Evolutionary conservation across 2,113 vertebrate species (phyloP), one percentile per base, ranked within the genome.

Genomic region (Amblyopsis rosae): DNA sequence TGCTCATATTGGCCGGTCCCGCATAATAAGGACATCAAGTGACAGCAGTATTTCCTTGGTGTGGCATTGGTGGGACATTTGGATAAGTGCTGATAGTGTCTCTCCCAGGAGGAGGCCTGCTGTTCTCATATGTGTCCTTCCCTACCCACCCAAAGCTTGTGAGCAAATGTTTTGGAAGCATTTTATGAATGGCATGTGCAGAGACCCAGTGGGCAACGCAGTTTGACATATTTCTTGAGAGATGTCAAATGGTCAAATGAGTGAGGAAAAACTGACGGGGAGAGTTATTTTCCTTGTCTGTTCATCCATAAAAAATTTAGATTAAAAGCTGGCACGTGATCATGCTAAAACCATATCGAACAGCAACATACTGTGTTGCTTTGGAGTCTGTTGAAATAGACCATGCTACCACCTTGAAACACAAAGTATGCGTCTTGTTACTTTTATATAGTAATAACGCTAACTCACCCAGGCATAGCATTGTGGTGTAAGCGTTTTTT

Each of bases 91-190:
- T 67, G 73, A 80, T 82, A 76, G 73, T 47, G 62, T 72, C 72
- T 88, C 77, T 80, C 76, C n/a, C 48, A 63, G 75, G 83, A 90
- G 77, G 62, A 58, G 26, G 67, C 54, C 54, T 69, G 35, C 35
- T 49, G 64, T 67, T 80, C 77, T 90, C 83, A 82, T 83, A 88
- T 85, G 87, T 82, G 88, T 87, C 86, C 26, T 26, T 26, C 26
- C 70, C 71, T 80, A 71, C 69, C 68, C 82, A 64, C 75, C 84
- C 82, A 70, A 77, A 78, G 75, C 81, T 86, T 80, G 66, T 62
- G 65, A 88, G 86, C 86, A 91, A 90, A 90, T 91, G 89, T 88
- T 86, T 79, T 3, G 56, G 33, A 76, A 79, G 81, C 71, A 58
- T 73, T 81, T 62, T 76, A 51, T 82, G 74, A 89, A 90, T 89